Percentiles rank a stretch among this genome's conserved stretches.
phyloP scores from a whole-genome alignment of 2,113 vertebrate genomes.

The Benitochromis conjunctus region DNA sequence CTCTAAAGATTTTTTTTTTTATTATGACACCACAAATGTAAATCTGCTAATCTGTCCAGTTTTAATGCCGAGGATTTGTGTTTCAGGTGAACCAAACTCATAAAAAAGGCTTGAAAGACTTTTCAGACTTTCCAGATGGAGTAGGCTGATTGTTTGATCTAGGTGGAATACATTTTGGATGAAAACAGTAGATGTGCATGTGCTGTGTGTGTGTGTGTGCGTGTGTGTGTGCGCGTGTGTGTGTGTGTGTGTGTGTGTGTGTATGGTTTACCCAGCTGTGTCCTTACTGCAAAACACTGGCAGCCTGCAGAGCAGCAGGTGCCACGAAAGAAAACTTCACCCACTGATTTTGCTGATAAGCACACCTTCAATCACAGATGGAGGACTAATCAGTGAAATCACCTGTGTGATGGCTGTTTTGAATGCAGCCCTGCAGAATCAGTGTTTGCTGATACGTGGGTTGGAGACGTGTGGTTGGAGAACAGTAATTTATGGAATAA shows the following conservation, averaged over 20 bases:
- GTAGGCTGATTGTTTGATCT: neutral
- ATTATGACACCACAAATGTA: neutral
- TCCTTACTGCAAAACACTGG: neutral
- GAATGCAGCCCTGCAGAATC: neutral
- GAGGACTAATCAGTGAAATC: neutral
- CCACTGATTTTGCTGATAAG: neutral
- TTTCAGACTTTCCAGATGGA: neutral
- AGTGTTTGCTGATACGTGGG: neutral
- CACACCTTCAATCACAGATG: neutral
- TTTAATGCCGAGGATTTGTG: neutral
- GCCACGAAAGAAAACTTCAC: neutral
- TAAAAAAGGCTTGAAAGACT: neutral
- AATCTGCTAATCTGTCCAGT: neutral
- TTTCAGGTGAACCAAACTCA: neutral
- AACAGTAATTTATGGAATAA: neutral
- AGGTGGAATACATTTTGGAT: neutral
- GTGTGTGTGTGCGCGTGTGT: neutral
- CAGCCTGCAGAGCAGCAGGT: neutral
- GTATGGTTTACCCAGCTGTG: neutral
- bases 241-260: neutral
- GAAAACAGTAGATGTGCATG: neutral
- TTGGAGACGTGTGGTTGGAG: neutral
- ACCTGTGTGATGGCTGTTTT: neutral
- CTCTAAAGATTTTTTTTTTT: neutral
- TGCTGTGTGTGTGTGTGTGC: neutral